These are phyloP conservation scores for Chaetops frenatus DNA, from an alignment of 2,113 vertebrate species.

Conservation along the genomic window DNA sequence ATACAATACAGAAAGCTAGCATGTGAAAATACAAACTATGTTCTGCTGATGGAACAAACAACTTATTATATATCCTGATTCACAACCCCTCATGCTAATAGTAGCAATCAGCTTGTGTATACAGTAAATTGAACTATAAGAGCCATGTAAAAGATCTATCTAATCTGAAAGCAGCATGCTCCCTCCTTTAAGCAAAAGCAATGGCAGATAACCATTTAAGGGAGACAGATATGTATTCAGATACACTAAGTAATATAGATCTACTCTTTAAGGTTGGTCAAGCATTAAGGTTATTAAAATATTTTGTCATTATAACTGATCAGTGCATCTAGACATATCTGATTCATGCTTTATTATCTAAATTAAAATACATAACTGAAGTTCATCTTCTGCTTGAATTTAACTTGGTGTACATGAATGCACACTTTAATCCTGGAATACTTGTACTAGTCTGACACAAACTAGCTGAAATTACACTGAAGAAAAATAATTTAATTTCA, in stretches of 20 bases:
- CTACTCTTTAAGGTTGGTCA: not conserved
- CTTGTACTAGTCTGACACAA: slow-evolving; percentile 1
- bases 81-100: not conserved
- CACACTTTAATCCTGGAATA: not conserved
- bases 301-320: slow-evolving; percentile 23
- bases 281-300: slow-evolving; percentile 4
- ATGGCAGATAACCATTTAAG: not conserved
- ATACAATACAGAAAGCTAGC: not conserved
- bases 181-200: not conserved
- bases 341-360: slow-evolving; percentile 25
- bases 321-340: not conserved
- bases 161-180: not conserved
- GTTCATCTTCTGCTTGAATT: slow-evolving; percentile 33
- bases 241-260: not conserved
- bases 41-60: not conserved
- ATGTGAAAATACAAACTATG: not conserved
- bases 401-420: slow-evolving; percentile 2
- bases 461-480: slow-evolving; percentile 28
- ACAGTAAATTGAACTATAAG: not conserved
- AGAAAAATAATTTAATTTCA: slow-evolving; percentile 38
- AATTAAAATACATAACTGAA: slow-evolving; percentile 19
- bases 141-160: not conserved
- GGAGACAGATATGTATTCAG: not conserved
- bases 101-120: not conserved
- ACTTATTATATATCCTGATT: not conserved